Conservation (phyloP, 35 echinoderm and acorn worm species). For the Hemicentrotus pulcherrimus region DNA sequence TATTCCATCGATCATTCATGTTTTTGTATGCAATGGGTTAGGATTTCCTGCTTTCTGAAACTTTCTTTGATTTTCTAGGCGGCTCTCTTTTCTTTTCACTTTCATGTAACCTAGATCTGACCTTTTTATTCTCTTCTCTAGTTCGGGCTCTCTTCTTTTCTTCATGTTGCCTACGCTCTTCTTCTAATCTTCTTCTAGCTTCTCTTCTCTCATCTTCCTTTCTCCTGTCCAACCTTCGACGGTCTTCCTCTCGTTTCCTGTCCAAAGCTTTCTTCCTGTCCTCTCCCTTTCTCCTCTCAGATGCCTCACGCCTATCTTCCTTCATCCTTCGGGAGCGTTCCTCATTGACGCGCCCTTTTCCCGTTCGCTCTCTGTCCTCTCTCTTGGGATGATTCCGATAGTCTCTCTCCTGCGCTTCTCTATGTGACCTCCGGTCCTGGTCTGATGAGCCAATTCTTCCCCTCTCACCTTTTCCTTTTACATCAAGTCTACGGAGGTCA, state of each 20-base stretch:
- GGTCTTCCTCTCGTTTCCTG: background rate
- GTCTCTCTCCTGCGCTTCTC: background rate
- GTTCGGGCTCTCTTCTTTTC: background rate
- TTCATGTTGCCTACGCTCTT: background rate
- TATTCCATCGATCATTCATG: too few species aligned
- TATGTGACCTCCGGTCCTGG: background rate
- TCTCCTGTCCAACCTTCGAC: background rate
- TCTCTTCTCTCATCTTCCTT: conserved; percentile 17
- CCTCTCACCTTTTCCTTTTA: background rate
- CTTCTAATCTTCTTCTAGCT: conserved; percentile 2
- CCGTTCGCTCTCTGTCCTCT: background rate
- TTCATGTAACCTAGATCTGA: background rate
- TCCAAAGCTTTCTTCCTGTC: background rate
- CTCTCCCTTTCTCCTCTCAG: background rate
- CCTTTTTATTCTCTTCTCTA: background rate
- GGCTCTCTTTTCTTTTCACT: background rate
- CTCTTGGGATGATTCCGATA: background rate
- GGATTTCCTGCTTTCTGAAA: background rate
- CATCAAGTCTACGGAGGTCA: background rate
- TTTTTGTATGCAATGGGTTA: too few species aligned
- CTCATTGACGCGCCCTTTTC: background rate
- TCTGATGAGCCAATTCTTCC: background rate
- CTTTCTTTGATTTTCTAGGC: background rate
- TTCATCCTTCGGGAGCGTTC: background rate
- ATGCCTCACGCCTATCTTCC: background rate